Conservation (phyloP, 2,888 invertebrate genomes). For the Noctua fimbriata region DNA sequence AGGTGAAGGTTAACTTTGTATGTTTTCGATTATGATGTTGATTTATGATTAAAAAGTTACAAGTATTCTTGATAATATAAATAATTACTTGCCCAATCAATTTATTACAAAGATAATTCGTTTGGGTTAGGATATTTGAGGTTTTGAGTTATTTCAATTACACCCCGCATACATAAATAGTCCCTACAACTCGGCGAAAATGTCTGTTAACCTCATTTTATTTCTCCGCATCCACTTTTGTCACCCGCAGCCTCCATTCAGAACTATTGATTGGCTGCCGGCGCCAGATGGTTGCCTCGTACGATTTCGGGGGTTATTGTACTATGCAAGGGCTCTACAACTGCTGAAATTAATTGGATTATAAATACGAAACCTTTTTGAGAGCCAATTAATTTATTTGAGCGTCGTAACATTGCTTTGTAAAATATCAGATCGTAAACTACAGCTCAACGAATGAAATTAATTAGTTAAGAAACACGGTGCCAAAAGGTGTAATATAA, state of each 20-base stretch:
- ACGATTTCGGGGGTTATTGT: slow-evolving; percentile 31
- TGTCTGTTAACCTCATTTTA: slow-evolving; percentile 36
- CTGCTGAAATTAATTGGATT: slow-evolving; percentile 34
- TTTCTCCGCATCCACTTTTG: slow-evolving; percentile 37
- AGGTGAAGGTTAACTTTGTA: not conserved
- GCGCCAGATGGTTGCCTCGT: slow-evolving; percentile 44
- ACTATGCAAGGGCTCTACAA: slow-evolving; percentile 17
- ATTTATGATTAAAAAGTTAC: not conserved
- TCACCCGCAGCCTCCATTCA: slow-evolving; percentile 42
- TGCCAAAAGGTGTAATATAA: not conserved
- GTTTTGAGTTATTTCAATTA: slow-evolving; percentile 41
- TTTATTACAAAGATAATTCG: not conserved
- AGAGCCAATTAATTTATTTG: slow-evolving; percentile 23
- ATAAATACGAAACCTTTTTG: slow-evolving; percentile 29
- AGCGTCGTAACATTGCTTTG: not conserved
- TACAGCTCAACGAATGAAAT: not conserved
- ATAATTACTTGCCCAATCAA: slow-evolving; percentile 6
- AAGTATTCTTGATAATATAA: not conserved
- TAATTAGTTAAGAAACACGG: not conserved
- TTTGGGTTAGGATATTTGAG: not conserved
- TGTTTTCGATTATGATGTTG: not conserved
- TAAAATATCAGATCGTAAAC: slow-evolving; percentile 9
- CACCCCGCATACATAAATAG: slow-evolving; percentile 2
- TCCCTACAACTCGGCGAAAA: slow-evolving; percentile 6
- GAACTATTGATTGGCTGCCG: slow-evolving; percentile 49